Percentiles rank a stretch among this genome's conserved stretches.
Evolutionary conservation across 1,140 invertebrate species (phyloP).

Genomic region (Pinna nobilis): DNA sequence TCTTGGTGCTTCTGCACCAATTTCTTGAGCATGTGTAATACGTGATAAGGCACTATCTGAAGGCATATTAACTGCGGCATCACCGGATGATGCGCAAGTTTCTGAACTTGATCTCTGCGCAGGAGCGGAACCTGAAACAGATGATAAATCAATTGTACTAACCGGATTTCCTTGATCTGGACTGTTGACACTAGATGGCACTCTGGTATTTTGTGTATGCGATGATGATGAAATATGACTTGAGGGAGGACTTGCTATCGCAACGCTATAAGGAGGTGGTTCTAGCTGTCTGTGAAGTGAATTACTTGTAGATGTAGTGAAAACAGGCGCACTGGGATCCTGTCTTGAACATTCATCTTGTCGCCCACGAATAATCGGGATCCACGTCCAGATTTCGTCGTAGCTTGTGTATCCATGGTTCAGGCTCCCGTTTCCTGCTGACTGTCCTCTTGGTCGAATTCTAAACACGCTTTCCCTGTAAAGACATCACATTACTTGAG

Average conservation of each 20-base stretch:
- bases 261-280: slow-evolving; percentile 40
- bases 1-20: too few relatives aligned
- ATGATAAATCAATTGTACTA: too few relatives aligned
- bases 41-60: too few relatives aligned
- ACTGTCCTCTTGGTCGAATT: neutral
- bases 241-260: slow-evolving; percentile 22
- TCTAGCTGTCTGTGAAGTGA: slow-evolving; percentile 2
- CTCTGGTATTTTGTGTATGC: neutral
- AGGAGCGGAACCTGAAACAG: too few relatives aligned
- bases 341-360: slow-evolving; percentile 15
- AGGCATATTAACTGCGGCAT: too few relatives aligned
- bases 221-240: neutral
- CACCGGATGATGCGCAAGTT: too few relatives aligned
- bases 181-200: neutral
- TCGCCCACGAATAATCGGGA: slow-evolving; percentile 36
- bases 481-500: too few relatives aligned
- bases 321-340: slow-evolving; percentile 5
- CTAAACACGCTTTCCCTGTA: neutral
- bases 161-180: slow-evolving; percentile 23
- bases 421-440: slow-evolving; percentile 9
- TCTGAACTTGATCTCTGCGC: too few relatives aligned
- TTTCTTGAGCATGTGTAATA: too few relatives aligned
- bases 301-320: slow-evolving; percentile 25
- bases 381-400: slow-evolving; percentile 48
- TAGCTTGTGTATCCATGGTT: slow-evolving; percentile 42